Percentiles rank a stretch among this genome's conserved stretches.
These are phyloP conservation scores for Melinaea marsaeus DNA, from an alignment of 2,888 invertebrate genomes.

Conservation along the genomic window DNA sequence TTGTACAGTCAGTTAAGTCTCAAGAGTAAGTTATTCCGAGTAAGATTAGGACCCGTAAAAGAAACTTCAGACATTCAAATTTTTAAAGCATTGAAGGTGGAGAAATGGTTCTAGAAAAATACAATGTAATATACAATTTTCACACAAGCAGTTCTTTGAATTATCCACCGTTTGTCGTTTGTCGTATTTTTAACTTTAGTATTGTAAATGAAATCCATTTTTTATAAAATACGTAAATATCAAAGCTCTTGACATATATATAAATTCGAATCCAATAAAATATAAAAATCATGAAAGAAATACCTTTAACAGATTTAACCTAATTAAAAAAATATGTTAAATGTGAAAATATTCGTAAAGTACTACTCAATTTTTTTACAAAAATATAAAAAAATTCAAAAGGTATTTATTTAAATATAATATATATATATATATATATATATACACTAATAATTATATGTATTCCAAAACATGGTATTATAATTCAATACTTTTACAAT, in stretches of 20 bases:
- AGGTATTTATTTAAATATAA: no score
- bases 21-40: not conserved
- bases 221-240: not conserved
- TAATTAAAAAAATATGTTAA: no score
- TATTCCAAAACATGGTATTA: no score
- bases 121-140: slow-evolving; percentile 21
- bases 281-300: no score
- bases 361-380: no score
- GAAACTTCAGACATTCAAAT: slow-evolving; percentile 40
- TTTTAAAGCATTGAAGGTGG: slow-evolving; percentile 38
- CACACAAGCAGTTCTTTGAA: slow-evolving; percentile 2
- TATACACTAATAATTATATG: no score
- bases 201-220: slow-evolving; percentile 1
- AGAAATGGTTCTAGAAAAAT: slow-evolving; percentile 43
- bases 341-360: no score
- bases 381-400: no score
- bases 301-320: no score
- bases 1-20: not conserved
- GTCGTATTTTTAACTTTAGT: not conserved
- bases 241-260: not conserved
- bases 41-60: slow-evolving; percentile 4
- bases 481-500: no score
- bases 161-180: slow-evolving; percentile 3
- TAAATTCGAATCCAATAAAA: no score
- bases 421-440: no score